Conservation (phyloP, 1,140 invertebrate genomes). For the Ruditapes philippinarum region DNA sequence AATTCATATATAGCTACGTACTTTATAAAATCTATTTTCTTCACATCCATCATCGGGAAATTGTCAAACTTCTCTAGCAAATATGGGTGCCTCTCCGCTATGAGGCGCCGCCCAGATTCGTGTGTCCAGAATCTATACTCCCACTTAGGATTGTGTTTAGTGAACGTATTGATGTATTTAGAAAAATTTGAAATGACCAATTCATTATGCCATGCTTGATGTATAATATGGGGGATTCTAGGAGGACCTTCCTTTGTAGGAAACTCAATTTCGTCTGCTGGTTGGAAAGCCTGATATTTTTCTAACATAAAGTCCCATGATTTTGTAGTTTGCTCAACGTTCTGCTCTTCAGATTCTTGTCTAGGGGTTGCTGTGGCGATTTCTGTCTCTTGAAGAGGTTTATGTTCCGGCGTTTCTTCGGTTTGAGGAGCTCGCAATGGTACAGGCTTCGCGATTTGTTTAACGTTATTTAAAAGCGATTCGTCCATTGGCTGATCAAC, state of each 20-base stretch:
- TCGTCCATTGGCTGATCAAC: too few species aligned
- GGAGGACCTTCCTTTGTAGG: conserved; percentile 56
- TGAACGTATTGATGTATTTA: conserved; percentile 60
- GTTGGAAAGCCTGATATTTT: not conserved
- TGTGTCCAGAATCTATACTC: conserved; percentile 47
- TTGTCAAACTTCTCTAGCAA: not conserved
- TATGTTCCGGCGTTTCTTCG: too few species aligned
- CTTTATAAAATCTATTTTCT: conserved; percentile 73
- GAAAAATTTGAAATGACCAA: not conserved
- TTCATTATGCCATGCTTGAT: conserved; percentile 78
- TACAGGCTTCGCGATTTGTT: too few species aligned
- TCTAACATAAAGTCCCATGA: not conserved
- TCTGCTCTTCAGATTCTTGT: not conserved
- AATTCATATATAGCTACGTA: conserved; percentile 79
- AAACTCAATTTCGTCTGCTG: conserved; percentile 58
- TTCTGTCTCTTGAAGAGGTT: too few species aligned
- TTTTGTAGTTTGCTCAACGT: not conserved
- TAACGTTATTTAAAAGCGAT: too few species aligned
- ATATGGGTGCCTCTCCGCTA: conserved; percentile 5
- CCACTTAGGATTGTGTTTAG: conserved; percentile 68
- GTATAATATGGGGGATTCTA: conserved; percentile 80
- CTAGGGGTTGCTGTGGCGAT: not conserved
- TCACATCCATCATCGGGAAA: not conserved
- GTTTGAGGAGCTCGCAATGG: too few species aligned
- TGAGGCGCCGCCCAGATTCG: conserved; percentile 1